Base-by-base conservation (phyloP, 2,888 invertebrate species). In the Tenthredo distinguenda region DNA sequence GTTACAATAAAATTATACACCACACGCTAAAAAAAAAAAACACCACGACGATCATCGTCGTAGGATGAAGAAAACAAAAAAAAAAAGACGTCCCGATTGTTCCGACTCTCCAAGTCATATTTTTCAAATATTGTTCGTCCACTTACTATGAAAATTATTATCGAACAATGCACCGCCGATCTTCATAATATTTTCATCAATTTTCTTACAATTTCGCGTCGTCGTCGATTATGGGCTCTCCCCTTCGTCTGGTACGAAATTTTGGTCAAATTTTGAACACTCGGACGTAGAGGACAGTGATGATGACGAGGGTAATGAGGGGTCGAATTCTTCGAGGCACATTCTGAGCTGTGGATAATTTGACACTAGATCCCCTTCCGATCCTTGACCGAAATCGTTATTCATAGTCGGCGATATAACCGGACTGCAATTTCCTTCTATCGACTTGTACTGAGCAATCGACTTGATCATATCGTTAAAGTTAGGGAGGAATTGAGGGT, bases 401-500 rank as follows among this genome's bases (percentile, higher is more conserved):
- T 72, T 12, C 2, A 72, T 72, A 4, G 40, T 72, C 21, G 43
- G 72, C 21, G 72, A 37, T 40, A 21, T 18, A 43, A 15, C 72
- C 7, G 72, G 72, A 40, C 43, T 37, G 72, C 40, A 72, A 37
- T 40, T 43, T 10, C 72, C 77, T 26, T 50, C 77, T 15, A 31
- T 88, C n/a, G 88, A 79, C 43, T 90, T 89, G 74, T 88, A 87
- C 62, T 90, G 90, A 71, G 89, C 88, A 55, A 92, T 91, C 86
- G 90, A 91, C 89, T 91, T 91, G 26, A 93, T 89, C 91, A 92
- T 91, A 86, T 93, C 92, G 87, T 92, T 92, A 87, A 93, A 92
- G 86, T 92, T 92, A 50, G 93, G 92, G 86, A 93, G 88, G 87
- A 92, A 93, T 85, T 93, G 92, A 0, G 92, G 93, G 84, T 91